These are phyloP conservation scores for Ganaspis sp. DNA, from an alignment of 1,140 invertebrate species.

Conservation along the genomic window DNA sequence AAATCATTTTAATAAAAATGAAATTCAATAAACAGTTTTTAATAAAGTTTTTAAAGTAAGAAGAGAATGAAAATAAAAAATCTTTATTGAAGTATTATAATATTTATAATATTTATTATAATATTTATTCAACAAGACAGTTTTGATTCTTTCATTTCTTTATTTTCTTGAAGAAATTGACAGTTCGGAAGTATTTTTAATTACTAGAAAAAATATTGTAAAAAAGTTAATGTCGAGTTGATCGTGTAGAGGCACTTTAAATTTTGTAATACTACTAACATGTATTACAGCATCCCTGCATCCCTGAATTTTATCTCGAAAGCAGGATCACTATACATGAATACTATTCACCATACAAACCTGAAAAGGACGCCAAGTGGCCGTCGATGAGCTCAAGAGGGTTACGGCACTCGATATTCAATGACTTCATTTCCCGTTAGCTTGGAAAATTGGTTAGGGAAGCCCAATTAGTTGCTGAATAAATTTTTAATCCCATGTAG, in stretches of 20 bases:
- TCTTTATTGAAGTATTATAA: too few species aligned
- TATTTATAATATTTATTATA: too few species aligned
- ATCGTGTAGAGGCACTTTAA: background rate
- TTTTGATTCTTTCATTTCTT: too few species aligned
- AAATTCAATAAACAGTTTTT: too few species aligned
- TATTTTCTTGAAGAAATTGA: too few species aligned
- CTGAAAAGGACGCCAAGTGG: conserved; percentile 23
- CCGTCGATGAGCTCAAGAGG: conserved; percentile 20
- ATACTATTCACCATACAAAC: background rate
- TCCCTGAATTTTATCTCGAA: background rate
- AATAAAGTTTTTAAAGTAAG: too few species aligned
- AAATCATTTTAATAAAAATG: too few species aligned
- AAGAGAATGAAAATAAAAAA: too few species aligned
- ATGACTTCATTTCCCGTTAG: background rate
- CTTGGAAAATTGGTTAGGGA: conserved; percentile 11
- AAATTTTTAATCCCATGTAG: background rate
- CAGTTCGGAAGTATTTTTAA: too few species aligned
- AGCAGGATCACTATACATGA: conserved; percentile 1
- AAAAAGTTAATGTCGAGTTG: background rate
- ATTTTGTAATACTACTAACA: background rate
- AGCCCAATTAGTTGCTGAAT: background rate
- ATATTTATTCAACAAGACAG: too few species aligned
- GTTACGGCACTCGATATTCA: conserved; percentile 1
- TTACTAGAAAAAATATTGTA: background rate
- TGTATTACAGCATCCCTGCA: background rate